Base-by-base conservation (phyloP, 2,888 invertebrate species). In the Drosophila picticornis region DNA sequence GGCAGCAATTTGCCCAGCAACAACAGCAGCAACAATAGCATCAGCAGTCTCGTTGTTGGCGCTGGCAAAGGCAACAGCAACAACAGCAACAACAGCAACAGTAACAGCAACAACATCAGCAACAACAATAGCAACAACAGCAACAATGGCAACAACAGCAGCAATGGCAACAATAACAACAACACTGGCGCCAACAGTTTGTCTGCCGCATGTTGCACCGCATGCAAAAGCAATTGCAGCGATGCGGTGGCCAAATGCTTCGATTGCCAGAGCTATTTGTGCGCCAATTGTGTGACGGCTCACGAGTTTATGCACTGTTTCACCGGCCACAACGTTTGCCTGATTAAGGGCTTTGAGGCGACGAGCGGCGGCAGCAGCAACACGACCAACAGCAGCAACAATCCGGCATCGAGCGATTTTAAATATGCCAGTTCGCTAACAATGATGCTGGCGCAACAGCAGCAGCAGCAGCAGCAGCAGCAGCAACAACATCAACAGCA, bases 241-340 rank as follows among this genome's bases (percentile, higher is more conserved):
- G 97, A 97, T 95, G 99, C 99, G 56, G 97, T 98, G 68, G 98
- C 98, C 75, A 97, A 98, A 93, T 99, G 99, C 94, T 97, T 98
- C 91, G 99, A 99, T 94, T 99, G 99, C 94, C 97, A 97, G 91
- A 98, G 98, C 93, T 98, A 97, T 93, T 95, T 99, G 86, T 99
- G 99, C 94, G 96, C 97, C 71, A 98, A 98, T 93, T 99, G 99
- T 95, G 98, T 98, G 91, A 98, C 98, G 96, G 99, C 99, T 77
- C 99, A 99, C 94, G 98, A 99, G 94, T 98, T 97, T 93, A 99
- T 99, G 99, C 98, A 99, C 94, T 99, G 99, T 93, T 99, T 99
- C 94, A 98, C 98, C 93, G 98, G 98, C 77, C 99, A 99, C 94
- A 96, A 98, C 69, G 98, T 99, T 72, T 95, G 97, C 85, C 87